phyloP scores from a whole-genome alignment of 2,797 vertebrate genomes.

The Sternotherus odoratus region DNA sequence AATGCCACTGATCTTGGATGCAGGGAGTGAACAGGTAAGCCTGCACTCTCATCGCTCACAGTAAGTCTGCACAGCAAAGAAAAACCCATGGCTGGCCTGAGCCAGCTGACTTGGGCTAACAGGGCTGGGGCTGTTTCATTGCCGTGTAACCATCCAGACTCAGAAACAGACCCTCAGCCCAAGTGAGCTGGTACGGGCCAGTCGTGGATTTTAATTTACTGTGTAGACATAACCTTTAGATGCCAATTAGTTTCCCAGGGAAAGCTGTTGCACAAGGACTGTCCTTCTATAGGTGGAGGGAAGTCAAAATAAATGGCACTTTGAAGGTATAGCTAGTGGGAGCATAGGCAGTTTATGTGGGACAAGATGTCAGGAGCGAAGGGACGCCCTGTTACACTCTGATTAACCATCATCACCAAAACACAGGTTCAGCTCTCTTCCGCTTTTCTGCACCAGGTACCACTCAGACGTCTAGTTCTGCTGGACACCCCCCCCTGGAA shows the following conservation, averaged over 20 bases:
- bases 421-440: background rate
- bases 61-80: background rate
- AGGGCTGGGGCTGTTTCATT: background rate
- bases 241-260: background rate
- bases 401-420: background rate
- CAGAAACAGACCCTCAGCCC: background rate
- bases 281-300: background rate
- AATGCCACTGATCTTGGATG: accelerated
- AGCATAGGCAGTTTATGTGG: background rate
- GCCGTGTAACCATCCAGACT: background rate
- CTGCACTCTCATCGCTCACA: background rate
- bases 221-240: background rate
- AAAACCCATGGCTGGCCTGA: background rate
- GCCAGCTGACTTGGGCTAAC: background rate
- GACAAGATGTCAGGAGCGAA: background rate
- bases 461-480: background rate
- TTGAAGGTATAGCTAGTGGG: background rate
- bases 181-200: background rate
- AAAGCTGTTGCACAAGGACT: background rate
- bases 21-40: background rate
- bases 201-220: background rate
- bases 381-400: background rate
- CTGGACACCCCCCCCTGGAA: background rate
- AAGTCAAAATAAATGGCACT: background rate
- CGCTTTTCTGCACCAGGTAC: background rate